These are phyloP conservation scores for Acronicta leporina DNA, from an alignment of 2,888 invertebrate species.

Conservation along the genomic window DNA sequence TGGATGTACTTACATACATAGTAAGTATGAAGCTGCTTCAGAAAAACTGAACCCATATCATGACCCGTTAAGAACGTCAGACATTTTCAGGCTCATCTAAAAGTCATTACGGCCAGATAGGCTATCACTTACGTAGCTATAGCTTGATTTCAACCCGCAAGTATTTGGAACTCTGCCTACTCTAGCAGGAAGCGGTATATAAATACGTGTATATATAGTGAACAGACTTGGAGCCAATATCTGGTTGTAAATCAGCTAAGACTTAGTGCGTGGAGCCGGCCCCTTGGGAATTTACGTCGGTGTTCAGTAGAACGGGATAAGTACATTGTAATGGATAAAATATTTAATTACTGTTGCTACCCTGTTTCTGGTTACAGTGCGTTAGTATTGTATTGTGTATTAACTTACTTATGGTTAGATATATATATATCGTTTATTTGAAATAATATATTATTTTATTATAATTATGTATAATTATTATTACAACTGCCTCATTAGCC, in stretches of 20 bases:
- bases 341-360: slow-evolving; percentile 43
- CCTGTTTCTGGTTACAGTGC: slow-evolving; percentile 4
- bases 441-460: too few relatives aligned
- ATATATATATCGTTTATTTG: too few relatives aligned
- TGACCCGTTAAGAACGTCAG: slow-evolving; percentile 1
- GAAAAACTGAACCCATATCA: slow-evolving; percentile 7
- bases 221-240: slow-evolving; percentile 40
- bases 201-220: slow-evolving; percentile 16
- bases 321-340: slow-evolving; percentile 46
- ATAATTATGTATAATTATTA: too few relatives aligned
- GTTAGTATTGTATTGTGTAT: too few relatives aligned
- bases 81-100: slow-evolving; percentile 40
- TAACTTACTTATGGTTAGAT: too few relatives aligned
- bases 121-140: slow-evolving; percentile 21
- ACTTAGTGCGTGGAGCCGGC: slow-evolving; percentile 50
- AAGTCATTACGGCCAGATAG: slow-evolving; percentile 46
- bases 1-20: too few relatives aligned
- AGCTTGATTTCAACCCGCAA: slow-evolving; percentile 21
- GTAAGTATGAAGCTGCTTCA: slow-evolving; percentile 5
- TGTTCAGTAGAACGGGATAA: slow-evolving; percentile 14
- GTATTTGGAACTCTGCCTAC: slow-evolving; percentile 51
- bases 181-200: slow-evolving; percentile 27
- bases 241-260: slow-evolving; percentile 52
- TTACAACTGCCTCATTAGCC: too few relatives aligned
- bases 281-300: slow-evolving; percentile 41